phyloP scores from a whole-genome alignment of 1,140 invertebrate genomes.

The Spodoptera litura region DNA sequence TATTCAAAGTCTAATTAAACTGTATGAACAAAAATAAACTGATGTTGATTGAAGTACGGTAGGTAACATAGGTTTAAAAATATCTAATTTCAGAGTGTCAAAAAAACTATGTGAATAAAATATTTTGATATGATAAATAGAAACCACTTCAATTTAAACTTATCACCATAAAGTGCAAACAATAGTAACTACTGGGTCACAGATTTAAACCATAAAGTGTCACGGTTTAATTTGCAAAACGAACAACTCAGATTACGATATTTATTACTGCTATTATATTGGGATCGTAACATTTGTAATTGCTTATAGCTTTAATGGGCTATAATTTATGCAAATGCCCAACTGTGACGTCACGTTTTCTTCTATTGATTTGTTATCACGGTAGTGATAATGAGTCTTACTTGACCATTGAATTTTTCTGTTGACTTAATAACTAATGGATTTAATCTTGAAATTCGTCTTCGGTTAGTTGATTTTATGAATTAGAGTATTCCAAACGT shows the following conservation, averaged over 20 bases:
- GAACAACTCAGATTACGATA: slow-evolving; percentile 18
- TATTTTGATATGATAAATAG: not conserved
- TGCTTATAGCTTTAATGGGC: slow-evolving; percentile 28
- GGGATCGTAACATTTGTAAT: slow-evolving; percentile 33
- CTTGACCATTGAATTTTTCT: not conserved
- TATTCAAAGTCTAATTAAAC: too few relatives aligned
- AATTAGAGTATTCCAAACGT: too few relatives aligned
- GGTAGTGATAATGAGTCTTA: not conserved
- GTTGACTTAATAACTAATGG: too few relatives aligned
- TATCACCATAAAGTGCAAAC: slow-evolving; percentile 12
- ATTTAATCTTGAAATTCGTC: too few relatives aligned
- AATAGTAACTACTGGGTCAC: not conserved
- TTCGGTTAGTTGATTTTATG: not conserved
- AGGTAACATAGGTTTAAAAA: too few relatives aligned
- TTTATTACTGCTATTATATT: slow-evolving; percentile 25
- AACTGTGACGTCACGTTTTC: slow-evolving; percentile 13
- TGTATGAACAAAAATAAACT: too few relatives aligned
- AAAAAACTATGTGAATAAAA: too few relatives aligned
- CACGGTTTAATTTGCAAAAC: slow-evolving; percentile 28
- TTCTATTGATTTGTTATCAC: slow-evolving; percentile 8
- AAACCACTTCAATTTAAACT: not conserved
- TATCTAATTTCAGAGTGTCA: too few relatives aligned
- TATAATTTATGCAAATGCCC: slow-evolving; percentile 24
- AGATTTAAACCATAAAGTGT: slow-evolving; percentile 9
- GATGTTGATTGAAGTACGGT: too few relatives aligned